A percentile compares a stretch with the other conserved stretches of the same genome.
Conservation (phyloP, 2,888 invertebrate genomes). For the Clitarchus hookeri region DNA sequence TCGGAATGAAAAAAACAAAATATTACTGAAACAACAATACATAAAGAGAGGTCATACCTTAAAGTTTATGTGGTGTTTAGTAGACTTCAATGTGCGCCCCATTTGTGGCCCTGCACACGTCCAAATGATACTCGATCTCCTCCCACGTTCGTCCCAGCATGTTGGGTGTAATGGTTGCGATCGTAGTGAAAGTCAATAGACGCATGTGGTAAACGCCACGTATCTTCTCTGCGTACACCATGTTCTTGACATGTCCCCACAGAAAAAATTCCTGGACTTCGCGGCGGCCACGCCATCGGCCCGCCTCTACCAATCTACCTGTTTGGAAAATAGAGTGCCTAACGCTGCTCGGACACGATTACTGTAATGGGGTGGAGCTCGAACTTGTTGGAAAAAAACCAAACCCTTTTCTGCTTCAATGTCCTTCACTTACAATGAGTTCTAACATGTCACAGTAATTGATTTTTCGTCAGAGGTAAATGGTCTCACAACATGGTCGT, state of each 20-base stretch:
- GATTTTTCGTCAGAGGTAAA: no score
- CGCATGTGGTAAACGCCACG: neutral
- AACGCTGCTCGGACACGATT: neutral
- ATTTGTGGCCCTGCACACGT: constrained; percentile 11
- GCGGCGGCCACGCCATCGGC: neutral
- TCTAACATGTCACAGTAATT: no score
- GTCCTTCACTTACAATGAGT: no score
- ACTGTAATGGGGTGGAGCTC: no score
- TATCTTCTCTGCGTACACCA: constrained; percentile 20
- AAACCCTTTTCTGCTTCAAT: no score
- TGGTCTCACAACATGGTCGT: no score
- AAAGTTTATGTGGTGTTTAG: neutral
- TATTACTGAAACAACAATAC: neutral
- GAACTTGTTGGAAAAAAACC: no score
- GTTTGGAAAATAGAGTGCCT: neutral
- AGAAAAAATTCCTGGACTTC: neutral
- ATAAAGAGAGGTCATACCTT: neutral
- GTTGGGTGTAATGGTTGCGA: neutral
- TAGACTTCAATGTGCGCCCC: constrained; percentile 7
- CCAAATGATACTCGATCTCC: neutral
- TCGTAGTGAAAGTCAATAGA: neutral
- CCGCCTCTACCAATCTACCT: neutral
- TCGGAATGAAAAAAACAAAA: neutral
- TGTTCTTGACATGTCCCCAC: constrained; percentile 9
- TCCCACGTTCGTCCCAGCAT: neutral